A percentile compares a stretch with the other conserved stretches of the same genome.
Conservation (phyloP, 2,113 vertebrate species). For the Oryzias celebensis region DNA sequence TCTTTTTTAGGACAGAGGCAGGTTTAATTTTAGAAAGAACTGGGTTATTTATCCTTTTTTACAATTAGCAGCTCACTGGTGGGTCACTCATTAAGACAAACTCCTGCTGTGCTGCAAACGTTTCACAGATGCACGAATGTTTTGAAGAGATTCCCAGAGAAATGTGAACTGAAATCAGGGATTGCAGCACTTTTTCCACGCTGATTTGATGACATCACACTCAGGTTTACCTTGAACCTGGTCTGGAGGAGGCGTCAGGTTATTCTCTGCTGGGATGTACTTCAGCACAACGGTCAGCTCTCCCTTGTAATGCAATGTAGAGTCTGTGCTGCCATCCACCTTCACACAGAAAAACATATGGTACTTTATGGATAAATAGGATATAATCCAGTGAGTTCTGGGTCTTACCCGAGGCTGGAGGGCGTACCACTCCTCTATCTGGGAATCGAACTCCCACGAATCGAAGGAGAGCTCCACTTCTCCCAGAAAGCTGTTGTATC, state of each 20-base stretch:
- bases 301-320: constrained; percentile 90
- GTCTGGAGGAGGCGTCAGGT: constrained; percentile 81
- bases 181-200: too few species aligned
- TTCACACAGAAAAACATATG: constrained; percentile 44
- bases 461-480: constrained; percentile 95
- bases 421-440: constrained; percentile 87
- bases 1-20: constrained; percentile 7
- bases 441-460: constrained; percentile 92
- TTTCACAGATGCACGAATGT: not conserved
- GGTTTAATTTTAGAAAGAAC: constrained; percentile 11
- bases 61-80: constrained; percentile 10
- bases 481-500: constrained; percentile 93
- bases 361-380: not conserved
- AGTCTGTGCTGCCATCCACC: constrained; percentile 80
- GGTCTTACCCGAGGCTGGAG: constrained; percentile 90
- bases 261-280: constrained; percentile 90
- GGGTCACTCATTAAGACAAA: constrained; percentile 26
- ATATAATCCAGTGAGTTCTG: not conserved
- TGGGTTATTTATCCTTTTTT: constrained; percentile 12
- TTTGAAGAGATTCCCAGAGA: not conserved
- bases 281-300: constrained; percentile 90
- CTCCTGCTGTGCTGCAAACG: constrained; percentile 14
- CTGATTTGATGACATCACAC: too few species aligned
- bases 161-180: not conserved
- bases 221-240: constrained; percentile 85